A percentile compares a stretch with the other conserved stretches of the same genome.
These are phyloP conservation scores for Helogale parvula DNA, from an alignment of 2,113 vertebrate species.

Conservation along the genomic window DNA sequence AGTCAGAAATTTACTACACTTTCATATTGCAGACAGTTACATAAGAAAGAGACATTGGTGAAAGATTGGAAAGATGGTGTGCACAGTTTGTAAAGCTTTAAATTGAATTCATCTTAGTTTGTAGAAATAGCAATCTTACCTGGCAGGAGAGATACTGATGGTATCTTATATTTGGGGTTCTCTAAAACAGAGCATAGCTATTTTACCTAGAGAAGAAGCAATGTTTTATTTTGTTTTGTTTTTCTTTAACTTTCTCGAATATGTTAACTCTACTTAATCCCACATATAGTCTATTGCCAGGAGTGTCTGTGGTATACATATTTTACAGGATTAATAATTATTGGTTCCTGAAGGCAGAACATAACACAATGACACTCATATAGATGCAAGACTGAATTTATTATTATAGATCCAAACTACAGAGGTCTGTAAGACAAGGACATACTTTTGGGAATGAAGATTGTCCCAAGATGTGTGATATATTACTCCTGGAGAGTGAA, in stretches of 20 bases:
- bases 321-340: not conserved
- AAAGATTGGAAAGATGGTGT: not conserved
- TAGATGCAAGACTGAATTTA: not conserved
- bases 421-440: not conserved
- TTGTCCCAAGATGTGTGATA: not conserved
- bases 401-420: not conserved
- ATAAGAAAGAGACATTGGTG: not conserved
- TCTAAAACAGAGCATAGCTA: not conserved
- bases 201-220: not conserved
- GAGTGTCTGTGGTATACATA: not conserved
- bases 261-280: not conserved
- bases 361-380: not conserved
- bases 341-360: not conserved
- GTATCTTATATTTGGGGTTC: not conserved
- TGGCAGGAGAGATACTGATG: not conserved
- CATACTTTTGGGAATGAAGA: not conserved
- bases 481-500: not conserved
- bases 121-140: not conserved
- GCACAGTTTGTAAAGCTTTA: not conserved
- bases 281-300: not conserved
- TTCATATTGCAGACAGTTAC: not conserved
- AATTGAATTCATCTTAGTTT: not conserved
- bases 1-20: not conserved
- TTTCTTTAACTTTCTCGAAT: not conserved
- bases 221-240: not conserved